Conservation (phyloP, 2,797 vertebrate genomes). For the Denticeps clupeoides region DNA sequence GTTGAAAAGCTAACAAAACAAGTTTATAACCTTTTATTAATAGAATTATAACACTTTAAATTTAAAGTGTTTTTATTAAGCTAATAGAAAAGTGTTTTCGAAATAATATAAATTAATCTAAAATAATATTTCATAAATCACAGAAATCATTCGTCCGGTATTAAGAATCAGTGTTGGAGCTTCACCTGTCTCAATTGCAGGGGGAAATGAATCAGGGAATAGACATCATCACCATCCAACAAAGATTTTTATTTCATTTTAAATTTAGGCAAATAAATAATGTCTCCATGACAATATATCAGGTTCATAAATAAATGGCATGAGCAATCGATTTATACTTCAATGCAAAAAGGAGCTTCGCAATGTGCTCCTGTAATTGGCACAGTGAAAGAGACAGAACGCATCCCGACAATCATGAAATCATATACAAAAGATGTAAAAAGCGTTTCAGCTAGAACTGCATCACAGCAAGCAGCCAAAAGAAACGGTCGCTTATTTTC, state of each 20-base stretch:
- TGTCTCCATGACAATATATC: conserved; percentile 58
- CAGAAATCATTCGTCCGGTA: too few species aligned
- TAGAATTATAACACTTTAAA: too few species aligned
- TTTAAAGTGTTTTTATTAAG: too few species aligned
- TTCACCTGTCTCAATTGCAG: neutral
- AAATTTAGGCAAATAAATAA: conserved; percentile 42
- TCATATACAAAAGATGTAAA: conserved; percentile 28
- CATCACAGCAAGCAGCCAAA: conserved; percentile 68
- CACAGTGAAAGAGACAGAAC: conserved; percentile 53
- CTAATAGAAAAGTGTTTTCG: too few species aligned
- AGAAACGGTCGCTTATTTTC: too few species aligned
- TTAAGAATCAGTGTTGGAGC: neutral
- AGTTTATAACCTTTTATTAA: too few species aligned
- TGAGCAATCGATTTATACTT: conserved; percentile 55
- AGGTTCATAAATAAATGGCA: conserved; percentile 65
- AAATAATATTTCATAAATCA: too few species aligned
- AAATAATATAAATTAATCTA: too few species aligned
- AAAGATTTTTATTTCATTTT: conserved; percentile 58
- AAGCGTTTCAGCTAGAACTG: conserved; percentile 40
- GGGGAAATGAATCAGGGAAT: neutral
- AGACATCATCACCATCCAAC: conserved; percentile 60
- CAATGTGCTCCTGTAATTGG: conserved; percentile 44
- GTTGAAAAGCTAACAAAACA: too few species aligned
- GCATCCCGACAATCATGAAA: conserved; percentile 46
- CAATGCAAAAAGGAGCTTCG: conserved; percentile 53